Base-by-base conservation (phyloP, 2,888 invertebrate genomes). In the Trimorus sp. region DNA sequence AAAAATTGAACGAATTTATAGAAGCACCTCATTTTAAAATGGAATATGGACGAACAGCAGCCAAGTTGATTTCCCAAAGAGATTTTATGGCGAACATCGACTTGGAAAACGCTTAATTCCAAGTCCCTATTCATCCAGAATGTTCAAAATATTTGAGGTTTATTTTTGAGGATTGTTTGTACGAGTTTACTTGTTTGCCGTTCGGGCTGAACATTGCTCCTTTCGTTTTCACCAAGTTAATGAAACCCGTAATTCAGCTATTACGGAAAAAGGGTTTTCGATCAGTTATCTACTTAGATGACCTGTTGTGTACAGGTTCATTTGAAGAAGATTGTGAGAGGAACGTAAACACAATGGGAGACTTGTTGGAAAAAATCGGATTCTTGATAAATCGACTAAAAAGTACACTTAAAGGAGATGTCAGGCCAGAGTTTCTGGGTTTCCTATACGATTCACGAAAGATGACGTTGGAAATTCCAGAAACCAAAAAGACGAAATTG, bases 391-490 rank as follows among this genome's bases (percentile, higher is more conserved):
- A 45, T 45, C 45, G 14, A n/a, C 11, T 6, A 15, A 51, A 51
- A 51, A n/a, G n/a, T 51, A 51, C 7, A n/a, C 14, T 51, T n/a
- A 14, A 14, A 14, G 51, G 14, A 2, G 1, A n/a, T 1, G 12
- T 11, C 8, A 51, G 51, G 14, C 6, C 15, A 7, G 51, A 51
- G 14, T 51, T 51, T 51, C 14, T 77, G 15, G 69, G 69, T 11
- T 77, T 77, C 15, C 7, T 62, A 11, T 69, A 69, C 3, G 45
- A 77, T 8, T 77, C 69, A 1, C 7, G 7, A 8, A 15, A 40
- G 8, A 54, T 59, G 12, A 53, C 60, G 0, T 12, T 77, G 12
- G 56, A 68, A 11, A 69, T 77, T 7, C 62, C 77, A 40, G 49
- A 37, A 8, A 15, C 37, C 1, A 11, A 42, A 2, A 48, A 58